Evolutionary conservation across 2,888 invertebrate species (phyloP).

Genomic region (Conistra vaccinii): DNA sequence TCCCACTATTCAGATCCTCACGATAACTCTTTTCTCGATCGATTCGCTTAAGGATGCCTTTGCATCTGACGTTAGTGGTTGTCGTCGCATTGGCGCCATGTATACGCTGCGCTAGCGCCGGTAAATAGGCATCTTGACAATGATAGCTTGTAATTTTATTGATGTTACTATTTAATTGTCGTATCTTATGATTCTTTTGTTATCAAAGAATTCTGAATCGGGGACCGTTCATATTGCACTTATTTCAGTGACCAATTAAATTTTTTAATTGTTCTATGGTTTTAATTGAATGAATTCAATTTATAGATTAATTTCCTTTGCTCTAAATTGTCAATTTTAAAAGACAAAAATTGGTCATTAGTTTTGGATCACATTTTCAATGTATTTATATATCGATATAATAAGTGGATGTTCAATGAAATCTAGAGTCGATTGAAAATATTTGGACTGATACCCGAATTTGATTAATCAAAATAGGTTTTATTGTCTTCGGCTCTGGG

Average conservation of each 20-base stretch:
- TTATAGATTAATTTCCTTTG: constrained; percentile 21
- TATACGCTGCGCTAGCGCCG: not conserved
- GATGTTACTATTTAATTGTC: constrained; percentile 6
- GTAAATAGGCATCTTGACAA: not conserved
- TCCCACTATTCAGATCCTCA: constrained; percentile 2
- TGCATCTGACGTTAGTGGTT: not conserved
- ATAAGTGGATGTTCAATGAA: constrained; percentile 21
- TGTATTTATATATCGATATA: constrained; percentile 39
- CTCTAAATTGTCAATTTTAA: constrained; percentile 48
- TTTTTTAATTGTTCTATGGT: not conserved
- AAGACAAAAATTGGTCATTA: constrained; percentile 36
- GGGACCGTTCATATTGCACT: constrained; percentile 12
- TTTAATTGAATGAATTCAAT: not conserved
- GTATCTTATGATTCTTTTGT: not conserved
- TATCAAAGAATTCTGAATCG: constrained; percentile 2
- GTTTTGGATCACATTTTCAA: constrained; percentile 59
- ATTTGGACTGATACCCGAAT: constrained; percentile 49
- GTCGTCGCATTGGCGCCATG: not conserved
- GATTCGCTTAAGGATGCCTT: not conserved
- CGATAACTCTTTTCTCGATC: not conserved
- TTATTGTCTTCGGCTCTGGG: constrained; percentile 24
- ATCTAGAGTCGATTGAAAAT: constrained; percentile 20
- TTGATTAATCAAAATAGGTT: constrained; percentile 34
- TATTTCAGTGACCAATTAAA: constrained; percentile 1
- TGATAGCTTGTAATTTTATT: constrained; percentile 6